Base-by-base conservation (phyloP, 2,888 invertebrate genomes). In the Phoronis australis region DNA sequence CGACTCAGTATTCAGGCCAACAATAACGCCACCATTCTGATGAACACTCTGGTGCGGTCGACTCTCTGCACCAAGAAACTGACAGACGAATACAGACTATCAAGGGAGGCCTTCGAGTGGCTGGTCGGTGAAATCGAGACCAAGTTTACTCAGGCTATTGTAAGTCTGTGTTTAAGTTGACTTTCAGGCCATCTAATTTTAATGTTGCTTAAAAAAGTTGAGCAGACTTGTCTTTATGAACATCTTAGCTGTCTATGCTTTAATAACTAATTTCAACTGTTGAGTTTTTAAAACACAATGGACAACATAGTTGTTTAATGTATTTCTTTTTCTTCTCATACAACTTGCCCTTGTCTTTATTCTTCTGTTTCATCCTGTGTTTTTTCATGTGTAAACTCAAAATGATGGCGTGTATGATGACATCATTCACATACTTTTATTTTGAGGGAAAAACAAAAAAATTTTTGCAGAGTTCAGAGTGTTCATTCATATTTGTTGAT, bases 61-160 rank as follows among this genome's bases (percentile, higher is more conserved):
- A 96, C 94, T 0, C 80, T 99, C 6, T 97, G 96, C 71, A 89
- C 97, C 0, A 95, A 94, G 77, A 87, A 90, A 68, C 94, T 99
- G 2, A 92, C 95, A 0, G 97, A 99, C 79, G 92, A 94, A 69
- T 94, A 94, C 73, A 83, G 95, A 48, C 80, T 99, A 12, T 92
- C 93, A 6, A 84, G 86, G 25, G 97, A 97, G 78, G 97, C 99
- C 0, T 99, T 99, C 76, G 97, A 99, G 70, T 99, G 99, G 99
- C 83, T 99, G 61, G 87, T 99, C 60, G 99, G 99, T 77, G 99
- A 99, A 85, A 94, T 99, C 47, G 97, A 99, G 78, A 92, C 95
- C 0, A 82, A 96, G 64, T 99, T 99, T 82, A 92, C 96, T 74
- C 96, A 97, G 77, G 94, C 97, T 0, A 95, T 94, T 80, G 89